phyloP scores from a whole-genome alignment of 2,797 vertebrate genomes.

The Eulemur coronatus region DNA sequence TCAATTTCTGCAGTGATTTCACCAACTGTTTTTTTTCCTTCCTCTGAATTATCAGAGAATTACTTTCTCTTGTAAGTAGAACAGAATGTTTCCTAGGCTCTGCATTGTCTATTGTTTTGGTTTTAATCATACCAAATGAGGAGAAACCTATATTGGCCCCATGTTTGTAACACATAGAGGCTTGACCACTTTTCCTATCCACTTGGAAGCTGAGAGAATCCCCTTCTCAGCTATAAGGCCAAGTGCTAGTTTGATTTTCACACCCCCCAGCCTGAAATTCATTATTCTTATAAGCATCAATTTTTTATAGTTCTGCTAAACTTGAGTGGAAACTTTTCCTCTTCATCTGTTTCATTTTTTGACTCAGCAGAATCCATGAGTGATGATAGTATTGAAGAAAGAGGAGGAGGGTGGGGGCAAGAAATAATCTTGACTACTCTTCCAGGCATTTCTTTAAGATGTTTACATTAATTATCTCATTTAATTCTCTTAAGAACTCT shows the following conservation, averaged over 20 bases:
- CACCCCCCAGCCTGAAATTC: background rate
- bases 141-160: background rate
- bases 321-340: conserved; percentile 11
- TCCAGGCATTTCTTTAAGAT: conserved; percentile 13
- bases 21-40: background rate
- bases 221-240: background rate
- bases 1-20: background rate
- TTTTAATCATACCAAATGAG: background rate
- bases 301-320: conserved; percentile 12
- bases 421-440: background rate
- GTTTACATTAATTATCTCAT: conserved; percentile 35
- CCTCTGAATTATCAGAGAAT: background rate
- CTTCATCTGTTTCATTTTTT: background rate
- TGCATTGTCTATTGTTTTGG: conserved; percentile 1
- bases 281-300: background rate
- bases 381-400: conserved; percentile 22
- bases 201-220: background rate
- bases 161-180: background rate
- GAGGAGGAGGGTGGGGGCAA: background rate
- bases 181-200: background rate
- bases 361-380: background rate
- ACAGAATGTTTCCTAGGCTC: background rate
- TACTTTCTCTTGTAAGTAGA: background rate
- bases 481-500: conserved; percentile 29
- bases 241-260: conserved; percentile 15